Base-by-base conservation (phyloP, 2,888 invertebrate species). In the Alcis repandata region DNA sequence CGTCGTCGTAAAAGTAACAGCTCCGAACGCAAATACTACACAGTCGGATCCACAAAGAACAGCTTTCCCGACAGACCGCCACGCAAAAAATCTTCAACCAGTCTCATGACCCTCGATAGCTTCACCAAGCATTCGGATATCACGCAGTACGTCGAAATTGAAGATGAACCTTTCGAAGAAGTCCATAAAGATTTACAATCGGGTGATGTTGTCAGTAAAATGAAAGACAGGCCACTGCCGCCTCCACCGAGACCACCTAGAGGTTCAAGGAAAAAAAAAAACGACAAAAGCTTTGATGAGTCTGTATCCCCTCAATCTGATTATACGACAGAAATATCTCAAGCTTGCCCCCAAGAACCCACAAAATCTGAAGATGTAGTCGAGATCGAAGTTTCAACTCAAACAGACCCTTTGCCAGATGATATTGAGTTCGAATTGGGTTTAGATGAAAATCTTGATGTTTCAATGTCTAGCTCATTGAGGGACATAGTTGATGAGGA, bases 221-320 rank as follows among this genome's bases (percentile, higher is more conserved):
- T 98, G 96, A 97, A 97, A 88, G 96, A 96, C 74, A 94, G 98
- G 69, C 98, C 98, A 0, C 86, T 98, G 71, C 98, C 98, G 1
- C 96, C 98, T 4, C 98, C 98, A 0, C 98, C 98, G 1, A 93
- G 97, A 63, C 98, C 98, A 40, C 97, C 97, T 0, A 94, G 97
- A 69, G 94, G 94, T 20, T 94, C 94, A 32, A 94, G 89, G 66
- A 74, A 79, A 33, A 90, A 89, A 72, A 91, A 85, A 75, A 85
- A 80, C 68, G 80, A 81, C 57, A 86, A 82, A 70, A 79, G 77
- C 10, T 75, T 74, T 20, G 84, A 85, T 38, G 72, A 75, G 17
- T 71, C 76, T 33, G 59, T 53, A n/a, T 71, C 71, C 40, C 36
- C 67, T 7, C 75, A 76, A 51, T 61, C 65, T 19, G 79, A 82